Conservation (phyloP, 2,113 vertebrate genomes). For the Hippolais icterina region DNA sequence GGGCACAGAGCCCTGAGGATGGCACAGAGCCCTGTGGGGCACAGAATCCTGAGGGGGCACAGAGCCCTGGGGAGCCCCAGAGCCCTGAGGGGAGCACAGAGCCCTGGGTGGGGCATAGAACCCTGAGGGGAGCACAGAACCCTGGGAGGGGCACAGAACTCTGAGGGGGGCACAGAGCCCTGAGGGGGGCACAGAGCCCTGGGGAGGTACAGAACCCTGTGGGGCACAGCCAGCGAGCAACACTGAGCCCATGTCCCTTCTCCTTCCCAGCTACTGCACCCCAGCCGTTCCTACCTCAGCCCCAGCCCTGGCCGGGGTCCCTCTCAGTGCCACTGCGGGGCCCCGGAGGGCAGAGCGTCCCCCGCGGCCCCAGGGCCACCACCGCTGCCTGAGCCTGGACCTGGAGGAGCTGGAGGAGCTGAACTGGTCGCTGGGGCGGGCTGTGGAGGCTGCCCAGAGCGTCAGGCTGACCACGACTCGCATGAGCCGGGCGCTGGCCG, state of each 20-base stretch:
- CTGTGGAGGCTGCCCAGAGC: constrained; percentile 73
- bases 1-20: too few species aligned
- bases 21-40: too few species aligned
- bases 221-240: fast-evolving
- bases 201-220: too few species aligned
- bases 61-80: too few species aligned
- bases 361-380: neutral
- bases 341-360: neutral
- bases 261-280: constrained; percentile 74
- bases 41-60: too few species aligned
- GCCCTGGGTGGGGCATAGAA: neutral
- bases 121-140: too few species aligned
- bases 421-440: constrained; percentile 70
- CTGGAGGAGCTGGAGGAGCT: constrained; percentile 55
- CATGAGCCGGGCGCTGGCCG: constrained; percentile 75
- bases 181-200: too few species aligned
- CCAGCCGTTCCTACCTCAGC: constrained; percentile 65
- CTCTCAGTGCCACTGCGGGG: neutral
- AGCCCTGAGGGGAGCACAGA: too few species aligned
- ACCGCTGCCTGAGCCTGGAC: constrained; percentile 25
- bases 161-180: neutral
- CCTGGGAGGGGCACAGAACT: neutral
- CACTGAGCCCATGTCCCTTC: neutral
- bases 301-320: neutral
- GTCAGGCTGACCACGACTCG: constrained; percentile 71